A percentile compares a stretch with the other conserved stretches of the same genome.
These are phyloP conservation scores for Ophiodon elongatus DNA, from an alignment of 2,113 vertebrate genomes.

Conservation along the genomic window DNA sequence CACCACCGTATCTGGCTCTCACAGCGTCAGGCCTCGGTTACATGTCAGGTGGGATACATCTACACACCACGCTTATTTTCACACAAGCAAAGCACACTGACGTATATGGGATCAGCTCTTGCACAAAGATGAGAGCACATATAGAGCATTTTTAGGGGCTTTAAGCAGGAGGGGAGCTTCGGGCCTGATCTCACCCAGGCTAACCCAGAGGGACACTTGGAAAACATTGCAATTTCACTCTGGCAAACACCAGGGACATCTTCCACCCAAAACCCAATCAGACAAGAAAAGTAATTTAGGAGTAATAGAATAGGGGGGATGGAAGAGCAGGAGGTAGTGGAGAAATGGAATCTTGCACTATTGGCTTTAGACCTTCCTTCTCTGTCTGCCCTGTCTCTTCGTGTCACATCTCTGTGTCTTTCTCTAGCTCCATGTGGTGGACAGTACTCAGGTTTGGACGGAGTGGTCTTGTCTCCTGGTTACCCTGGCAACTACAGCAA, in stretches of 20 bases:
- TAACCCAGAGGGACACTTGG: conserved; percentile 80
- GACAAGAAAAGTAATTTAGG: conserved; percentile 84
- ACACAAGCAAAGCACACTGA: neutral
- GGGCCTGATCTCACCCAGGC: conserved; percentile 47
- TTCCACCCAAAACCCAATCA: conserved; percentile 76
- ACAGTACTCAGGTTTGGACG: conserved; percentile 92
- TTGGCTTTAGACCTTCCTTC: conserved; percentile 49
- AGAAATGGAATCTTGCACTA: conserved; percentile 57
- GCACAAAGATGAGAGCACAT: neutral
- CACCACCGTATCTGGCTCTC: conserved; percentile 7
- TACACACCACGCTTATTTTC: neutral
- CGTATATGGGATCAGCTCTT: neutral
- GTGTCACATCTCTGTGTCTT: conserved; percentile 42
- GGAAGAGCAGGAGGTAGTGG: conserved; percentile 53
- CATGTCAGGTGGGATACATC: conserved; percentile 32
- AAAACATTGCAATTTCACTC: conserved; percentile 83
- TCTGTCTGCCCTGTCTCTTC: conserved; percentile 63
- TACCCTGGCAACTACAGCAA: conserved; percentile 97
- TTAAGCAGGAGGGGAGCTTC: conserved; percentile 38
- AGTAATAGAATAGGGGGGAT: conserved; percentile 72
- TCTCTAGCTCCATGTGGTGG: conserved; percentile 94
- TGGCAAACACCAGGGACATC: conserved; percentile 79
- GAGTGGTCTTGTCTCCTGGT: conserved; percentile 95
- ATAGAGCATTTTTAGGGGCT: conserved; percentile 23
- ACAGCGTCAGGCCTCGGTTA: conserved; percentile 15